Percentiles rank a stretch among this genome's conserved stretches.
Conservation (phyloP, 1,140 invertebrate species). For the Anoplolepis gracilipes region DNA sequence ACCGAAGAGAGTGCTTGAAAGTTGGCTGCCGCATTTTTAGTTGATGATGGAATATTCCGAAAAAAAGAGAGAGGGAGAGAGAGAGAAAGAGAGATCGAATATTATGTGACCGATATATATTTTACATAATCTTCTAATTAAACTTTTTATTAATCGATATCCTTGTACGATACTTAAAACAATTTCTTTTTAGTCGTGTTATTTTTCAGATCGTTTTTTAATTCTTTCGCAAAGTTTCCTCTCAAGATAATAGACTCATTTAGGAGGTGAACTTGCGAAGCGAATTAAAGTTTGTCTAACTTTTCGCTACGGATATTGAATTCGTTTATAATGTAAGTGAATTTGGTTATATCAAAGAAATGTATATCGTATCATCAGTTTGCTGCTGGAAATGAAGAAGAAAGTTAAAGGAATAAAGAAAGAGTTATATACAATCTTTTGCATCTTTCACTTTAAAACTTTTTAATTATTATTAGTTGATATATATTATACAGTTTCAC, state of each 20-base stretch:
- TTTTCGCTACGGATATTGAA: slow-evolving; percentile 54
- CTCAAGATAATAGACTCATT: slow-evolving; percentile 56
- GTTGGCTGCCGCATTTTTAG: slow-evolving; percentile 19
- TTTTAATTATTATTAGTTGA: neutral
- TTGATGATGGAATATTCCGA: neutral
- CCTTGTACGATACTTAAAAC: neutral
- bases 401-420: neutral
- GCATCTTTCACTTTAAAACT: neutral
- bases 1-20: slow-evolving; percentile 38
- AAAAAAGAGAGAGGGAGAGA: neutral
- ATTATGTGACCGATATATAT: slow-evolving; percentile 43
- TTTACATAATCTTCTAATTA: slow-evolving; percentile 15
- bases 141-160: slow-evolving; percentile 48
- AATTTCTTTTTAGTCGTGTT: slow-evolving; percentile 3
- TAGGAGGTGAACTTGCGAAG: slow-evolving; percentile 49
- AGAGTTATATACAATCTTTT: neutral
- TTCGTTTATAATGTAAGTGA: slow-evolving; percentile 54
- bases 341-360: slow-evolving; percentile 18
- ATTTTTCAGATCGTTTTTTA: slow-evolving; percentile 50
- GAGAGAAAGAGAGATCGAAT: neutral
- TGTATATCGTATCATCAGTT: slow-evolving; percentile 19
- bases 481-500: too few species aligned
- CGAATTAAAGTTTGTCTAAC: slow-evolving; percentile 54
- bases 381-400: neutral
- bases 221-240: slow-evolving; percentile 58